Evolutionary conservation across 1,140 invertebrate species (phyloP).

Genomic region (Brachionus asplanchnoidis): DNA sequence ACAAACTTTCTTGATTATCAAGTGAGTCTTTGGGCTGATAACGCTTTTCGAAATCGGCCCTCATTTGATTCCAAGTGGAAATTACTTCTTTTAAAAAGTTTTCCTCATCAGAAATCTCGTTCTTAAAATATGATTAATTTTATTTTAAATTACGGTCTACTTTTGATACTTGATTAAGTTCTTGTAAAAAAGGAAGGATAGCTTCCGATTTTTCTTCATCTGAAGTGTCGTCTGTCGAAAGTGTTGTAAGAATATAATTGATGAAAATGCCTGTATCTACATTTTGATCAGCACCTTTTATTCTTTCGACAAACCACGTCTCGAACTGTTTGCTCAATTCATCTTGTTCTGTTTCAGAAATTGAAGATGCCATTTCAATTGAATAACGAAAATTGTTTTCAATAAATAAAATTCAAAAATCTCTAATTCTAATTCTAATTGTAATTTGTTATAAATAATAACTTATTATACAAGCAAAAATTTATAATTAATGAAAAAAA

Average conservation of each 20-base stretch:
- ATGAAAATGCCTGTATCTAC: background rate
- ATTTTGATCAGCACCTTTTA: background rate
- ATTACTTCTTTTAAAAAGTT: background rate
- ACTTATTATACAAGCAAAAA: background rate
- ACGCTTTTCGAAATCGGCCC: background rate
- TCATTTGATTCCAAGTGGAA: background rate
- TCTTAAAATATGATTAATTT: background rate
- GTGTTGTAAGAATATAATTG: background rate
- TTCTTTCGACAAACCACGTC: background rate
- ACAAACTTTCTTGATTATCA: background rate
- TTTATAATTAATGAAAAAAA: background rate
- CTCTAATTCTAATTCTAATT: background rate
- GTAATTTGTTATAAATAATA: background rate
- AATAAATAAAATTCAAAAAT: background rate
- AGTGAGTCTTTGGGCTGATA: background rate
- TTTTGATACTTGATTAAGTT: background rate
- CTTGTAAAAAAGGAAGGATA: conserved; percentile 23
- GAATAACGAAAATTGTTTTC: background rate
- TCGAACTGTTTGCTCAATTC: background rate
- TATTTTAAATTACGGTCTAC: background rate
- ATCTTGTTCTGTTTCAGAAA: background rate
- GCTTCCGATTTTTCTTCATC: conserved; percentile 19
- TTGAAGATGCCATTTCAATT: background rate
- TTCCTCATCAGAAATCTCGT: background rate
- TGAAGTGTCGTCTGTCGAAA: background rate